Percentiles rank a stretch among this genome's conserved stretches.
Evolutionary conservation across 2,888 invertebrate species (phyloP).

Genomic region (Gryllus longicercus): DNA sequence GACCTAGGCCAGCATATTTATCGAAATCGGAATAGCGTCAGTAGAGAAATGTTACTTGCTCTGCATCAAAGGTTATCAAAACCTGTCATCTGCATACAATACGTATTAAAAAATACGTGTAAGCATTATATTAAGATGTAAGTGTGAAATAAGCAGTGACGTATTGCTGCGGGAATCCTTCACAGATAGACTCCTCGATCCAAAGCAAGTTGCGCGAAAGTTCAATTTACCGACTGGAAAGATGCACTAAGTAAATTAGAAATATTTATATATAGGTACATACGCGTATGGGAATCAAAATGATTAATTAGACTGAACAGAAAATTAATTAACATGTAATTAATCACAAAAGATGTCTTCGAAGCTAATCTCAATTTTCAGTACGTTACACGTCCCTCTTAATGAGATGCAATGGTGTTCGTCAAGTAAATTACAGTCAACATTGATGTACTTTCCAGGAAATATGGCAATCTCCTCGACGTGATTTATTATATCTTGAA

Average conservation of each 20-base stretch:
- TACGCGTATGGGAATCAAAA: not conserved
- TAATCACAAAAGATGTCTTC: slow-evolving; percentile 9
- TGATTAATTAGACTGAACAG: not conserved
- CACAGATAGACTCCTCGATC: too few species aligned
- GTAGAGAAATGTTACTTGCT: too few species aligned
- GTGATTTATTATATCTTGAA: too few species aligned
- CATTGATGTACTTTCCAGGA: not conserved
- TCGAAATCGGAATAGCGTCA: too few species aligned
- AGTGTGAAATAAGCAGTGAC: too few species aligned
- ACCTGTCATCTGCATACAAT: too few species aligned
- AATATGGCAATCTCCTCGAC: too few species aligned
- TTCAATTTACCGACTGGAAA: not conserved
- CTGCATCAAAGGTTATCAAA: too few species aligned
- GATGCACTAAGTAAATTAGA: not conserved
- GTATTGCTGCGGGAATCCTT: too few species aligned
- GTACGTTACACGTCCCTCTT: not conserved
- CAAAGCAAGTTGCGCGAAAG: not conserved
- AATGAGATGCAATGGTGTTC: not conserved
- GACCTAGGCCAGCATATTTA: too few species aligned
- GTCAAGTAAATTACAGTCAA: not conserved
- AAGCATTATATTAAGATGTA: too few species aligned
- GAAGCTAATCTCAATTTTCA: not conserved
- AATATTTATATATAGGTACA: not conserved
- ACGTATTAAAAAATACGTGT: too few species aligned
- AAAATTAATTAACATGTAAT: slow-evolving; percentile 2